Conservation (phyloP, 2,113 vertebrate genomes). For the Psittacus erithacus region DNA sequence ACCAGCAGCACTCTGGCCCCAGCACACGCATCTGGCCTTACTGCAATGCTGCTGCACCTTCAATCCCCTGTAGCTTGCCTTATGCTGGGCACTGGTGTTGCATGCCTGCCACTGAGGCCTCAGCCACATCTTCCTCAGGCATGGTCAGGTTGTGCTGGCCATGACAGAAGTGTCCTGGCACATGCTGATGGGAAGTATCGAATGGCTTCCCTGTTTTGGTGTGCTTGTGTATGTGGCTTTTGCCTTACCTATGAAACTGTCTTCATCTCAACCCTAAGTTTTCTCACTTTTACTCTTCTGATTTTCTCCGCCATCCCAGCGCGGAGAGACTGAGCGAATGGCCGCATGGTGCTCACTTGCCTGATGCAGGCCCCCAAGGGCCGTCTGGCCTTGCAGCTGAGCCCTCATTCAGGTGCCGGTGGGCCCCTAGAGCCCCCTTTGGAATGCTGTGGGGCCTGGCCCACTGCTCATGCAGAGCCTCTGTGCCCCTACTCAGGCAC, state of each 20-base stretch:
- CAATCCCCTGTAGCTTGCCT: too few relatives aligned
- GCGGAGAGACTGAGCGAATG: too few relatives aligned
- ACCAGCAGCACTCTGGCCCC: too few relatives aligned
- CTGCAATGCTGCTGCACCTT: neutral
- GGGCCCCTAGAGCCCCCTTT: too few relatives aligned
- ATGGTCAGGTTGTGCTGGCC: neutral
- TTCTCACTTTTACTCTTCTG: neutral
- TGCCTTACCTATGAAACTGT: neutral
- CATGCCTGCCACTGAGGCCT: accelerated
- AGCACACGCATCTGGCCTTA: neutral
- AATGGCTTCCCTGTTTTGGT: neutral
- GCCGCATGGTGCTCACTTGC: neutral
- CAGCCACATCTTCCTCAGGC: neutral
- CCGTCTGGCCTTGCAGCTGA: too few relatives aligned
- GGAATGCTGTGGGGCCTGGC: too few relatives aligned
- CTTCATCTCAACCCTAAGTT: neutral
- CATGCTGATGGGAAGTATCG: neutral
- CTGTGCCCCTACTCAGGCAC: too few relatives aligned
- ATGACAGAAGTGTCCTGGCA: neutral
- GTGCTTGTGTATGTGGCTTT: accelerated
- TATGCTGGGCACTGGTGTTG: neutral
- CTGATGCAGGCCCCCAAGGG: too few relatives aligned
- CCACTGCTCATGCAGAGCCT: too few relatives aligned
- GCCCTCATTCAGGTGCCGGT: too few relatives aligned
- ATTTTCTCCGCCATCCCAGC: too few relatives aligned